Evolutionary conservation across 2,113 vertebrate species (phyloP).

Genomic region (Lampris megalopsis): DNA sequence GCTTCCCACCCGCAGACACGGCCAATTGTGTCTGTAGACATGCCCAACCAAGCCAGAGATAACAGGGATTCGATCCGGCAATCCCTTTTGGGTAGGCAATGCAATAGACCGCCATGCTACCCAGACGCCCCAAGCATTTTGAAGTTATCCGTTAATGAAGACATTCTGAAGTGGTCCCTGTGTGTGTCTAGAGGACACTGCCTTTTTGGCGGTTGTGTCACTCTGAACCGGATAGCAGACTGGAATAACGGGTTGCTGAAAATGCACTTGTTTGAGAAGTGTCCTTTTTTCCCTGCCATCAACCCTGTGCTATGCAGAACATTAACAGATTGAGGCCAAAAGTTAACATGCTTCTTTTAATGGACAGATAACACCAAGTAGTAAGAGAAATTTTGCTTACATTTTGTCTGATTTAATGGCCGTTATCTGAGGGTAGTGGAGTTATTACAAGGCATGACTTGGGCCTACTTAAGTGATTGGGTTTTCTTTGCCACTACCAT

Average conservation of each 20-base stretch:
- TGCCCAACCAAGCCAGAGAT: too few relatives aligned
- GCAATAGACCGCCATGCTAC: too few relatives aligned
- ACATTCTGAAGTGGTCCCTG: constrained; percentile 25
- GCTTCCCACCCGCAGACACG: too few relatives aligned
- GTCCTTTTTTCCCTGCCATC: constrained; percentile 13
- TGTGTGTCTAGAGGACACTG: constrained; percentile 36
- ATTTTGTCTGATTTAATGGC: not conserved
- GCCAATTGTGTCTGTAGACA: too few relatives aligned
- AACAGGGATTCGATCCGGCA: too few relatives aligned
- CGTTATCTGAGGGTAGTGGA: not conserved
- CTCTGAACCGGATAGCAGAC: constrained; percentile 21
- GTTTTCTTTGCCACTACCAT: not conserved
- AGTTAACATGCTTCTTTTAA: constrained; percentile 23
- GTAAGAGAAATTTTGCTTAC: not conserved
- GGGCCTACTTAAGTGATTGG: not conserved
- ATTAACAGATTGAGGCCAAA: constrained; percentile 34
- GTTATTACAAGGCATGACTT: not conserved
- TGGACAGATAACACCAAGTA: constrained; percentile 8
- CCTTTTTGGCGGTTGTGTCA: not conserved
- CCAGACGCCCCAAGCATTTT: not conserved
- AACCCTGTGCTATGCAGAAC: constrained; percentile 19
- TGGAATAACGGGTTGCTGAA: constrained; percentile 31
- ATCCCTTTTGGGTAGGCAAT: too few relatives aligned
- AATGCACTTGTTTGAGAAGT: constrained; percentile 27
- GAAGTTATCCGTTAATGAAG: constrained; percentile 1